Evolutionary conservation across 2,888 invertebrate species (phyloP), one percentile per base, ranked within the genome.

Genomic region (Drosophila tripunctata): DNA sequence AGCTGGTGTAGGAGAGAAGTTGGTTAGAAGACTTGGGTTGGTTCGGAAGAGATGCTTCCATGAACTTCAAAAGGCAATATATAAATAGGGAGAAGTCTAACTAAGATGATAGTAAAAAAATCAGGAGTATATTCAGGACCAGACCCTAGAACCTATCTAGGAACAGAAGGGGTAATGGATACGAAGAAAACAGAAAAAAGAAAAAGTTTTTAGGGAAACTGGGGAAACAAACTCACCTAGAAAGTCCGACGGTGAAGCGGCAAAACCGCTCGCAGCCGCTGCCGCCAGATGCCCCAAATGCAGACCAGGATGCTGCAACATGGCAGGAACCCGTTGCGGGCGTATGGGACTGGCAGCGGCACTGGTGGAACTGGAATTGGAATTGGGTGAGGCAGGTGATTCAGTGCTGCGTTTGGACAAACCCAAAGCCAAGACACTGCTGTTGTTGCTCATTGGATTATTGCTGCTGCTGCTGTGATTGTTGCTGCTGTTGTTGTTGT

Each of bases 161-260:
- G n/a, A n/a, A n/a, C n/a, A n/a, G n/a, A n/a, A n/a, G n/a, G n/a
- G n/a, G n/a, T n/a, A n/a, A n/a, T n/a, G n/a, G n/a, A n/a, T n/a
- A n/a, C n/a, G n/a, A n/a, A n/a, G n/a, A n/a, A n/a, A n/a, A n/a
- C n/a, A n/a, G n/a, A n/a, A n/a, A n/a, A n/a, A n/a, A n/a, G n/a
- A n/a, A n/a, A n/a, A n/a, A n/a, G n/a, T n/a, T n/a, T n/a, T n/a
- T n/a, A n/a, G n/a, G n/a, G n/a, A n/a, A n/a, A n/a, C n/a, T n/a
- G n/a, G n/a, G n/a, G n/a, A n/a, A n/a, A n/a, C n/a, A n/a, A n/a
- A 92, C 94, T 93, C 92, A 96, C 96, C 96, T 89, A 96, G 93
- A 90, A 96, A 95, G 90, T 96, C 96, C 21, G 96, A 94, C 40
- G 95, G 94, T 84, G 95, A 93, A 33, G 95, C 94, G 54, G 94